phyloP scores from a whole-genome alignment of 2,797 vertebrate genomes.

The Thunnus albacares region DNA sequence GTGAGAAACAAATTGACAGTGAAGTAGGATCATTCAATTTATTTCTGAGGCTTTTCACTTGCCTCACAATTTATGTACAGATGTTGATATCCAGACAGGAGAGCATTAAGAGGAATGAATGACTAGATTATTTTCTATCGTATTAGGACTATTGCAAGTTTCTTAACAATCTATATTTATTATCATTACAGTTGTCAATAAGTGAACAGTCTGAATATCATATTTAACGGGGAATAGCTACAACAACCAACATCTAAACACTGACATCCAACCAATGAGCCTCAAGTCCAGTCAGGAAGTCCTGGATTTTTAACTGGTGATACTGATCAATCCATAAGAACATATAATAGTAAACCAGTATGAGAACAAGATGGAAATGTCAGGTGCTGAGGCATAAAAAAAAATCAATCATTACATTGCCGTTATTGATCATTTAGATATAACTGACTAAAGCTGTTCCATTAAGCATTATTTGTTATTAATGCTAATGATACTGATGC shows the following conservation, averaged over 20 bases:
- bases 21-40: not conserved
- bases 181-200: not conserved
- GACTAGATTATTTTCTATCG: not conserved
- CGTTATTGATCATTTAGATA: not conserved
- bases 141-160: not conserved
- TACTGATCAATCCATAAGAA: not conserved
- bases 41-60: not conserved
- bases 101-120: not conserved
- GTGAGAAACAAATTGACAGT: not conserved
- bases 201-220: not conserved
- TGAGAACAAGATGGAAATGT: not conserved
- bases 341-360: not conserved
- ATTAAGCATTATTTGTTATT: not conserved
- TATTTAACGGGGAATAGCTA: not conserved
- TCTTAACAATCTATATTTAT: not conserved
- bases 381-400: not conserved
- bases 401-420: not conserved
- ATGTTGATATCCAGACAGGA: no score
- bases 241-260: not conserved
- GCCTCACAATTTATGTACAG: not conserved
- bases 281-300: not conserved
- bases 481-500: not conserved
- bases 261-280: not conserved
- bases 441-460: not conserved
- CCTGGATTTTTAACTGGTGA: not conserved